Evolutionary conservation across 2,888 invertebrate species (phyloP).

Genomic region (Synanthedon tipuliformis): DNA sequence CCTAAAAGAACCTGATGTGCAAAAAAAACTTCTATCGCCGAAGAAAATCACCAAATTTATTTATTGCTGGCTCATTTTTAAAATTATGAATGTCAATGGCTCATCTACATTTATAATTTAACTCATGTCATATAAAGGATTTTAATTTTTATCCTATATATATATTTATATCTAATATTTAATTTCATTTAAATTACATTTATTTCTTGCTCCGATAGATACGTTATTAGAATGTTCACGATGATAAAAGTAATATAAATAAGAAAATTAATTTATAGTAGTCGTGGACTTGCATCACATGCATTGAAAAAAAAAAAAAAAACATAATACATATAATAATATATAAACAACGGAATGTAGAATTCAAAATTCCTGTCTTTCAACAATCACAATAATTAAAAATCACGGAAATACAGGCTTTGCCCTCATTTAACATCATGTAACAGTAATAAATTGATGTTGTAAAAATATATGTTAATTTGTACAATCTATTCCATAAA

Average conservation of each 20-base stretch:
- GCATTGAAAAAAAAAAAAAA: slow-evolving; percentile 46
- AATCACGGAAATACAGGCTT: slow-evolving; percentile 63
- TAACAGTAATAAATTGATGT: slow-evolving; percentile 44
- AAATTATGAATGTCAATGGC: too few relatives aligned
- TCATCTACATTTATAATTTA: too few relatives aligned
- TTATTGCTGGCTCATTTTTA: too few relatives aligned
- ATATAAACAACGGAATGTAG: slow-evolving; percentile 63
- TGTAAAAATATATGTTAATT: slow-evolving; percentile 68
- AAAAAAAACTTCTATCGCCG: too few relatives aligned
- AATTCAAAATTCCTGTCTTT: slow-evolving; percentile 66
- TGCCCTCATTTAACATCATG: slow-evolving; percentile 54
- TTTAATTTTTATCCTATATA: too few relatives aligned
- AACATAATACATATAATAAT: slow-evolving; percentile 17
- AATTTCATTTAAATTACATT: too few relatives aligned
- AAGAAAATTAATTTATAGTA: slow-evolving; percentile 32
- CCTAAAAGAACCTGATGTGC: too few relatives aligned
- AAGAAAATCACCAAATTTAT: too few relatives aligned
- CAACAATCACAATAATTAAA: slow-evolving; percentile 62
- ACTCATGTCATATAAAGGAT: too few relatives aligned
- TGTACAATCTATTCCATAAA: slow-evolving; percentile 57
- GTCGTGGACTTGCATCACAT: slow-evolving; percentile 68
- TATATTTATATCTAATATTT: too few relatives aligned
- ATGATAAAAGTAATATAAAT: slow-evolving; percentile 24
- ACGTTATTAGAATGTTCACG: too few relatives aligned
- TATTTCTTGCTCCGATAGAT: too few relatives aligned